Conservation (phyloP, 1,140 invertebrate genomes). For the Thaumatotibia leucotreta region DNA sequence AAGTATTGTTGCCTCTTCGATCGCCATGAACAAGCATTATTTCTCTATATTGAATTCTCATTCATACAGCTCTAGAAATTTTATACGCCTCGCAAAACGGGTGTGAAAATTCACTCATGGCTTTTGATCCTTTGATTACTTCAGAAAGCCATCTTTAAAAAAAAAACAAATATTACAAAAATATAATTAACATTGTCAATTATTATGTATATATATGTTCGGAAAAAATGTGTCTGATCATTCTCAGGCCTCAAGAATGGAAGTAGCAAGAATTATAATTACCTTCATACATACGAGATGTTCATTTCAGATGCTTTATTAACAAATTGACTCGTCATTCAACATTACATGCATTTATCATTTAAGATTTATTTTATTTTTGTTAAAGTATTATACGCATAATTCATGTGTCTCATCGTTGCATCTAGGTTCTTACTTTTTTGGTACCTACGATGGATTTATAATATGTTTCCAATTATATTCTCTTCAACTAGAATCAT, state of each 20-base stretch:
- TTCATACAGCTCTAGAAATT: no score
- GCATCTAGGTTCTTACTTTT: no score
- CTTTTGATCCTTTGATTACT: no score
- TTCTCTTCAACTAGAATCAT: no score
- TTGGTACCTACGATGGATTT: no score
- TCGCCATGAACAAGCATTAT: neutral
- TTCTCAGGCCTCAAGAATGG: neutral
- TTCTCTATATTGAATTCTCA: neutral
- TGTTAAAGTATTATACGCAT: no score
- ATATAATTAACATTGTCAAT: conserved; percentile 2
- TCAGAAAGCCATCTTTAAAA: neutral
- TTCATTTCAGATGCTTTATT: neutral
- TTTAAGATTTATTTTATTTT: neutral
- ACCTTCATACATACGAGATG: no score
- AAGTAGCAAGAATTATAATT: conserved; percentile 3
- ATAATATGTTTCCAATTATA: no score
- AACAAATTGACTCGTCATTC: neutral
- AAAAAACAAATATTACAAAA: neutral
- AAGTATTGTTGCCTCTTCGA: neutral
- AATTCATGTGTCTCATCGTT: no score
- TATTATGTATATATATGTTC: neutral
- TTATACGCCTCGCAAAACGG: no score
- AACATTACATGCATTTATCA: neutral
- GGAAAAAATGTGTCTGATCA: neutral
- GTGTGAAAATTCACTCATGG: no score